Evolutionary conservation across 1,140 invertebrate species (phyloP).

Genomic region (Coboldia fuscipes): DNA sequence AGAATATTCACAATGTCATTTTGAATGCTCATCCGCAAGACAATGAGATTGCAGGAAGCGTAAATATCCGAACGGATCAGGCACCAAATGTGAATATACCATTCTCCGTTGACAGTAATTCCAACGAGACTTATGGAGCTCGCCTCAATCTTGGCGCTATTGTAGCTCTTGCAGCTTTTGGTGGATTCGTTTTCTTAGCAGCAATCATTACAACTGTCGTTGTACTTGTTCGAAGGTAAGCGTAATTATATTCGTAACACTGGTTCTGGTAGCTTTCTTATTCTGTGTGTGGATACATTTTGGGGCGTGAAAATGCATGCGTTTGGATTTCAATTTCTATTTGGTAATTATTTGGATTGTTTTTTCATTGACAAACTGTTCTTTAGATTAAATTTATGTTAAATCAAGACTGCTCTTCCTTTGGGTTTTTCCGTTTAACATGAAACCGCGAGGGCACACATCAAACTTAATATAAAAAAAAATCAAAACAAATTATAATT

Average conservation of each 20-base stretch:
- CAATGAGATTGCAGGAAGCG: constrained; percentile 27
- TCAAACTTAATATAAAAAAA: too few relatives aligned
- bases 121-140: constrained; percentile 41
- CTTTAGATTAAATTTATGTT: too few relatives aligned
- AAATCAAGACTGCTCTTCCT: too few relatives aligned
- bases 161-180: constrained; percentile 73
- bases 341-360: too few relatives aligned
- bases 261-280: too few relatives aligned
- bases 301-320: too few relatives aligned
- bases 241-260: constrained; percentile 10
- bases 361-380: too few relatives aligned
- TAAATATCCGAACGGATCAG: constrained; percentile 26
- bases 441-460: too few relatives aligned
- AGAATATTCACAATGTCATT: constrained; percentile 27
- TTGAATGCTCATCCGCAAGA: constrained; percentile 40
- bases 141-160: constrained; percentile 67
- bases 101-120: constrained; percentile 38
- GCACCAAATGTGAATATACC: constrained; percentile 44
- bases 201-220: constrained; percentile 76
- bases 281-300: too few relatives aligned
- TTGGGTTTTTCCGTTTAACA: too few relatives aligned
- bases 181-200: constrained; percentile 72
- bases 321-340: too few relatives aligned
- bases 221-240: constrained; percentile 74
- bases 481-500: too few relatives aligned